phyloP scores from a whole-genome alignment of 2,797 vertebrate species.

The Iguana delicatissima region DNA sequence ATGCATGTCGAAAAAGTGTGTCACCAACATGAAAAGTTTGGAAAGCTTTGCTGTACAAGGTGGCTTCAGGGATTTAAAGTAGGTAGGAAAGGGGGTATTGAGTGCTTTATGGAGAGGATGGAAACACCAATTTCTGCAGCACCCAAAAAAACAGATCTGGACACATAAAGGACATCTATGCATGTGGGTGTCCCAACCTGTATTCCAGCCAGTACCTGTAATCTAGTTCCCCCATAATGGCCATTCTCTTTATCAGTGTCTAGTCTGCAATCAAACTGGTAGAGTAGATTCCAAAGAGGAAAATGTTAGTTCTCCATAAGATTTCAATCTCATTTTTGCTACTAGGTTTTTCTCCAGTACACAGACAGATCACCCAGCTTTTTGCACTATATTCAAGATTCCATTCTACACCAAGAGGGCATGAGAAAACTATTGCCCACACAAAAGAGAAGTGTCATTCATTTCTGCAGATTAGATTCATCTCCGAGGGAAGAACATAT shows the following conservation, averaged over 20 bases:
- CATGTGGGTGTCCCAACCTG: too few relatives aligned
- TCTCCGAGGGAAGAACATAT: not conserved
- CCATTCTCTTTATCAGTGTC: not conserved
- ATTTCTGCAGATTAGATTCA: not conserved
- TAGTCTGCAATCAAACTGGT: not conserved
- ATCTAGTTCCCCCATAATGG: not conserved
- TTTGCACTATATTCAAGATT: not conserved
- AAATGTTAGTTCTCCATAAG: constrained; percentile 21
- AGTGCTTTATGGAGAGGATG: too few relatives aligned
- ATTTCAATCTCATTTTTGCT: not conserved
- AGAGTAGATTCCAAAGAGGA: not conserved
- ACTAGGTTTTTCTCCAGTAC: not conserved
- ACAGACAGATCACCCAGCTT: not conserved
- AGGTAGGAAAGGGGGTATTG: too few relatives aligned
- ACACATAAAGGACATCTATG: too few relatives aligned
- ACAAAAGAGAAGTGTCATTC: not conserved
- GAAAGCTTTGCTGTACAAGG: too few relatives aligned
- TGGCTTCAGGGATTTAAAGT: too few relatives aligned
- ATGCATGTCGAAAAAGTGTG: too few relatives aligned
- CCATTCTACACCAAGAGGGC: not conserved
- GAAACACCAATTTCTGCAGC: too few relatives aligned
- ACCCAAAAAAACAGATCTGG: too few relatives aligned
- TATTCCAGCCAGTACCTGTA: not conserved
- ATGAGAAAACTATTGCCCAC: not conserved
- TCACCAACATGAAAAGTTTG: too few relatives aligned